Percentiles rank a stretch among this genome's conserved stretches.
These are phyloP conservation scores for Hetaerina americana DNA, from an alignment of 1,140 invertebrate species.

Conservation along the genomic window DNA sequence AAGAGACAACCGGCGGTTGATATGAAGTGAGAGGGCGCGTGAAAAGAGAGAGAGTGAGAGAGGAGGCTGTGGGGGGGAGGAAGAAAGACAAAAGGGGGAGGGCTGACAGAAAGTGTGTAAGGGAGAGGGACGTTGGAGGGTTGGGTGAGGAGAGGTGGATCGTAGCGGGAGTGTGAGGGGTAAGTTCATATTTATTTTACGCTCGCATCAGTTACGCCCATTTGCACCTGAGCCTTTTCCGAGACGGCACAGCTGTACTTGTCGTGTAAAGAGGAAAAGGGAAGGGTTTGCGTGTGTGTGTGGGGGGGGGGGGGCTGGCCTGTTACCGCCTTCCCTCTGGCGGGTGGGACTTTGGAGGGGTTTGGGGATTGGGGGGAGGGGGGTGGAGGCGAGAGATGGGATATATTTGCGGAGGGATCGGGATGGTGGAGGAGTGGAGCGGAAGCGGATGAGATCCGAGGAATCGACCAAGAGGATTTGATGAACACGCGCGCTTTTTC, in stretches of 20 bases:
- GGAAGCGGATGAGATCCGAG: too few relatives aligned
- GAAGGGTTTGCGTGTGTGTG: neutral
- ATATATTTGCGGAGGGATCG: too few relatives aligned
- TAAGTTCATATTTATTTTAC: neutral
- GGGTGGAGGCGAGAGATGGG: neutral
- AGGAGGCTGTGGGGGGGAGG: neutral
- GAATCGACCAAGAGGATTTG: too few relatives aligned
- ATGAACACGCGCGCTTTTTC: too few relatives aligned
- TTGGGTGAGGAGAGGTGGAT: neutral
- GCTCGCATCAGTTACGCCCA: neutral
- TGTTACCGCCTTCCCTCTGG: too few relatives aligned
- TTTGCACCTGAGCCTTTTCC: neutral
- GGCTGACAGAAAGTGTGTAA: neutral
- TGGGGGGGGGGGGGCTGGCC: neutral
- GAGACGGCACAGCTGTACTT: neutral
- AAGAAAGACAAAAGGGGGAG: neutral
- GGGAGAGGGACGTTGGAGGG: neutral
- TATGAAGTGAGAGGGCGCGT: neutral
- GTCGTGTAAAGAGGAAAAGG: neutral
- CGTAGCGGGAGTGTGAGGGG: too few relatives aligned
- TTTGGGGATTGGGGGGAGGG: neutral
- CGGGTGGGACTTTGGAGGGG: too few relatives aligned
- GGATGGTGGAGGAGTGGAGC: too few relatives aligned
- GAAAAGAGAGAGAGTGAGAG: neutral
- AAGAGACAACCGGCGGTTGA: too few relatives aligned